These are phyloP conservation scores for Drosophila anceps DNA, from an alignment of 2,888 invertebrate genomes.

Conservation along the genomic window DNA sequence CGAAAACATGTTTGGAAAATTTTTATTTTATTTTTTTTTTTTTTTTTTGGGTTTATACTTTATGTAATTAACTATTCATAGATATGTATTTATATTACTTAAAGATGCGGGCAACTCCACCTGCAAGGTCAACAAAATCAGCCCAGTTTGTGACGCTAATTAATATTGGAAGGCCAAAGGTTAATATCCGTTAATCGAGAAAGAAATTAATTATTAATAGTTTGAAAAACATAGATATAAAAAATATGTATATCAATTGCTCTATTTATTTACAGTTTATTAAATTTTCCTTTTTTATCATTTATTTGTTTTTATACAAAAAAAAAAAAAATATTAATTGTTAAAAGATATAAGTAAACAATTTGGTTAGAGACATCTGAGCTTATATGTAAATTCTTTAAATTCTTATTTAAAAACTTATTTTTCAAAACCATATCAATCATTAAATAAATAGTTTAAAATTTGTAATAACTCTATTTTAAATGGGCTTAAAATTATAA, in stretches of 20 bases:
- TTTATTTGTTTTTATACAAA: too few relatives aligned
- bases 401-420: too few relatives aligned
- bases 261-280: not conserved
- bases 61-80: not conserved
- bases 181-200: slow-evolving; percentile 2
- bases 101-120: slow-evolving; percentile 42
- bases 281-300: too few relatives aligned
- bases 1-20: slow-evolving; percentile 33
- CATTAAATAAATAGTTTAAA: too few relatives aligned
- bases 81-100: not conserved
- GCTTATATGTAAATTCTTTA: too few relatives aligned
- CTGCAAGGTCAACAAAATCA: slow-evolving; percentile 15
- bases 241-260: not conserved
- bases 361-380: too few relatives aligned
- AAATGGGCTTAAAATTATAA: too few relatives aligned
- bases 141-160: not conserved
- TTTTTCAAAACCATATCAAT: too few relatives aligned
- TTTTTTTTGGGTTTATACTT: not conserved
- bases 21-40: slow-evolving; percentile 17
- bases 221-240: not conserved
- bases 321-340: too few relatives aligned
- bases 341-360: too few relatives aligned
- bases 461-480: too few relatives aligned
- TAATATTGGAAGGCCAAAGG: slow-evolving; percentile 20
- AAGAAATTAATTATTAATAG: not conserved